phyloP scores from a whole-genome alignment of 2,888 invertebrate genomes.

The Parnassius mnemosyne region DNA sequence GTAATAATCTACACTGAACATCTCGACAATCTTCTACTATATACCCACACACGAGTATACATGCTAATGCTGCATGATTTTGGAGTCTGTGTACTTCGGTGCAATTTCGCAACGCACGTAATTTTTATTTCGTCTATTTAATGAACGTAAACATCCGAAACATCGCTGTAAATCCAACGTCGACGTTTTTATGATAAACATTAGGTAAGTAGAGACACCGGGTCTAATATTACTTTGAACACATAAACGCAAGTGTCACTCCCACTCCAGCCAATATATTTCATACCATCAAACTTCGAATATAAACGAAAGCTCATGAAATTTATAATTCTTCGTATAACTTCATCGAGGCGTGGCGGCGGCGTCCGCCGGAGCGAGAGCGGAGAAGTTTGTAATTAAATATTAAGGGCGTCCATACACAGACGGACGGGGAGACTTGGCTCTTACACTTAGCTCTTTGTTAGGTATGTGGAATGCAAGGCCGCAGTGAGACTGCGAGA shows the following conservation, averaged over 20 bases:
- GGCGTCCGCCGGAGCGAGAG: constrained; percentile 39
- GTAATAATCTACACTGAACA: constrained; percentile 9
- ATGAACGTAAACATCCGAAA: constrained; percentile 12
- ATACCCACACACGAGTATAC: background rate
- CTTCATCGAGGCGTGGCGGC: constrained; percentile 46
- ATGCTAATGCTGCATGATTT: background rate
- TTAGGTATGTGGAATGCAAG: constrained; percentile 37
- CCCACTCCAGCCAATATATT: constrained; percentile 13
- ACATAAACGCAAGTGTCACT: constrained; percentile 12
- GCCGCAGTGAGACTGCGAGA: constrained; percentile 30
- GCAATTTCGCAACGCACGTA: constrained; percentile 2
- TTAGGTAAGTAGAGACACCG: constrained; percentile 5
- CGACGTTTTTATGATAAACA: constrained; percentile 17
- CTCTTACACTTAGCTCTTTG: constrained; percentile 37
- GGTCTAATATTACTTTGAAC: constrained; percentile 4
- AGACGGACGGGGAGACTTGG: constrained; percentile 41
- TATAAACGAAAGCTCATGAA: constrained; percentile 39
- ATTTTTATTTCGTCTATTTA: constrained; percentile 11
- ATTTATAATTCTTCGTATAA: constrained; percentile 59
- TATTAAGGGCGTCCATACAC: constrained; percentile 56
- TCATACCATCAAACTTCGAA: constrained; percentile 15
- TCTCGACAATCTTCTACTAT: background rate
- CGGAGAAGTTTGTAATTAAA: constrained; percentile 66
- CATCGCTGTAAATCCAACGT: constrained; percentile 11
- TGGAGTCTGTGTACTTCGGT: background rate